Base-by-base conservation (phyloP, 2,888 invertebrate genomes). In the Ctena decussata region DNA sequence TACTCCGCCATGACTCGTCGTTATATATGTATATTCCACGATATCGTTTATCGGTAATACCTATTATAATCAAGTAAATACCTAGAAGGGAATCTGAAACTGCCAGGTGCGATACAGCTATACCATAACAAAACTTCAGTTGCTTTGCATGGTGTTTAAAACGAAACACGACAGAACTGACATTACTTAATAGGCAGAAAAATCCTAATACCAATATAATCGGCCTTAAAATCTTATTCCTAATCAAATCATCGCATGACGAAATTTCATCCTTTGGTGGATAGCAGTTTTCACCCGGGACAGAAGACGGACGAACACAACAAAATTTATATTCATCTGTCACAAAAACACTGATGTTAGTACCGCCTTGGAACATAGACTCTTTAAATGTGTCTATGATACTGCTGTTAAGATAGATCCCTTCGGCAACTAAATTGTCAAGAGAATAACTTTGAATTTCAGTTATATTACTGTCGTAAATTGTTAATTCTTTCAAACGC, bases 1-100 rank as follows among this genome's bases (percentile, higher is more conserved):
- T 89, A 27, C 79, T 71, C 32, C 90, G 81, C 93, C 93, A 93
- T 1, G 81, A 0, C 6, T 71, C 60, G 44, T 92, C 92, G 69
- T 91, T 84, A 89, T 88, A 85, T 0, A 77, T 73, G 57, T 92
- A 93, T 18, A 65, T 69, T 18, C 86, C 86, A 39, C 86, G 79
- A 78, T 93, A 92, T 12, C 21, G 12, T 0, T 75, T 32, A 77
- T 92, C 92, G 0, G 90, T 89, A 8, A 60, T 46, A 12, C 90
- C 91, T 21, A 92, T 81, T 1, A 86, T 85, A 27, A 86, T n/a
- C 70, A 72, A 24, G 30, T 72, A 72, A 6, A 72, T 32, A 30
- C 72, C 72, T 44, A 72, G 39, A 27, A 72, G n/a, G 27, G 84
- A 81, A 46, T 86, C 86, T 8, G 86, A 49, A 11, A 79, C 37